These are phyloP conservation scores for Ictidomys tridecemlineatus DNA, from an alignment of 2,113 vertebrate species.

Conservation along the genomic window DNA sequence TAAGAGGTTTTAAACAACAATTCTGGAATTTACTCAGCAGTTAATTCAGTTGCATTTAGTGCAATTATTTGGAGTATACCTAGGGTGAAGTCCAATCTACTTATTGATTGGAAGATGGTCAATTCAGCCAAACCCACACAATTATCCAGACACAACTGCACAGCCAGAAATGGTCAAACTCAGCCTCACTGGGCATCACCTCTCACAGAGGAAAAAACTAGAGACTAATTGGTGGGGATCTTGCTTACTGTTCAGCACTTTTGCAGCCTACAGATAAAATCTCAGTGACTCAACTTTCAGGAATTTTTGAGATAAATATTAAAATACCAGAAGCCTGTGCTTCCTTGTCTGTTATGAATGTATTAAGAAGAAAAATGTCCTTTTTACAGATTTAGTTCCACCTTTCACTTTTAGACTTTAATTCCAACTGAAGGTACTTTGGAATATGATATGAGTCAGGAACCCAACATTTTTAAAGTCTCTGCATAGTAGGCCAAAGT, in stretches of 20 bases:
- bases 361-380: not conserved
- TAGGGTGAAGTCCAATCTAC: not conserved
- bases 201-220: too few relatives aligned
- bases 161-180: not conserved
- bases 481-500: not conserved
- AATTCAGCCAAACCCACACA: not conserved
- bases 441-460: not conserved
- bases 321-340: not conserved
- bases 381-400: not conserved
- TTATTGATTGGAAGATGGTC: not conserved
- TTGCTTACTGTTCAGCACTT: not conserved
- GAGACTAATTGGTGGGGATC: too few relatives aligned
- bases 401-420: not conserved
- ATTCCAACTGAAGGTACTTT: not conserved
- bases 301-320: not conserved
- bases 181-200: accelerated
- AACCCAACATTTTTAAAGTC: not conserved
- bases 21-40: not conserved
- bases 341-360: not conserved
- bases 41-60: not conserved
- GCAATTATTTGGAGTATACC: not conserved
- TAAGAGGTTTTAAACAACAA: not conserved
- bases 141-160: accelerated
- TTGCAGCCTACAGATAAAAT: not conserved
- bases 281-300: not conserved